phyloP scores from a whole-genome alignment of 2,113 vertebrate species.

The Nothocercus nigrocapillus region DNA sequence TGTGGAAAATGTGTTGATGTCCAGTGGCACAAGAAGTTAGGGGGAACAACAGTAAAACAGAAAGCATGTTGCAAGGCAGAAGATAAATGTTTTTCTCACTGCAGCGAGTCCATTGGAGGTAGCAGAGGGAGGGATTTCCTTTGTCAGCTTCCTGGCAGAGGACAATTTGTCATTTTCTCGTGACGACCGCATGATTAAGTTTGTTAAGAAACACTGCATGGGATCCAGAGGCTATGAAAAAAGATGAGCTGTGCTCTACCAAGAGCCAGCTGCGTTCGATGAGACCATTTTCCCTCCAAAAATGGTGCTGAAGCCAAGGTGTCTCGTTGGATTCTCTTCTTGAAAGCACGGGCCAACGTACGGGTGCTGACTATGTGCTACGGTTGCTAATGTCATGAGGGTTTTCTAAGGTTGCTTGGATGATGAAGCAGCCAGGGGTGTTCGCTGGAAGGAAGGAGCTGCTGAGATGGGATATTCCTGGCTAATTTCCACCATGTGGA shows the following conservation, averaged over 20 bases:
- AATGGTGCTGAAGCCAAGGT: background rate
- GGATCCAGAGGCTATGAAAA: slow-evolving; percentile 22
- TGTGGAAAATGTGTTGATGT: background rate
- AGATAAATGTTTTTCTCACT: slow-evolving; percentile 11
- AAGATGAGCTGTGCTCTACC: background rate
- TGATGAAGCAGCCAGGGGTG: background rate
- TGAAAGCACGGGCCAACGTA: background rate
- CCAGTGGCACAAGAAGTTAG: background rate
- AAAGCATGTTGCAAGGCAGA: background rate
- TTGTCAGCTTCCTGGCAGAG: slow-evolving; percentile 40
- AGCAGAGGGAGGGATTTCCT: slow-evolving; percentile 35
- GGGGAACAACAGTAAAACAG: background rate
- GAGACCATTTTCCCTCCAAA: background rate
- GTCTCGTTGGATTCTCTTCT: background rate
- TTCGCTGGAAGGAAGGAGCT: background rate
- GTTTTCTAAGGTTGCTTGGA: background rate
- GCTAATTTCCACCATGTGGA: background rate
- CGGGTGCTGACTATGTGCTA: background rate
- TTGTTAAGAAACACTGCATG: slow-evolving; percentile 45
- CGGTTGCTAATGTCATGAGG: background rate
- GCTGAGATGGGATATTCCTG: background rate
- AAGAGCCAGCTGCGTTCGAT: background rate
- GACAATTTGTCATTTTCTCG: slow-evolving; percentile 51
- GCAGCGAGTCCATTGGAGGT: background rate
- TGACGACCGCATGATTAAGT: slow-evolving; percentile 25